Evolutionary conservation across 2,113 vertebrate genomes (phyloP).

Genomic region (Polyodon spathula): DNA sequence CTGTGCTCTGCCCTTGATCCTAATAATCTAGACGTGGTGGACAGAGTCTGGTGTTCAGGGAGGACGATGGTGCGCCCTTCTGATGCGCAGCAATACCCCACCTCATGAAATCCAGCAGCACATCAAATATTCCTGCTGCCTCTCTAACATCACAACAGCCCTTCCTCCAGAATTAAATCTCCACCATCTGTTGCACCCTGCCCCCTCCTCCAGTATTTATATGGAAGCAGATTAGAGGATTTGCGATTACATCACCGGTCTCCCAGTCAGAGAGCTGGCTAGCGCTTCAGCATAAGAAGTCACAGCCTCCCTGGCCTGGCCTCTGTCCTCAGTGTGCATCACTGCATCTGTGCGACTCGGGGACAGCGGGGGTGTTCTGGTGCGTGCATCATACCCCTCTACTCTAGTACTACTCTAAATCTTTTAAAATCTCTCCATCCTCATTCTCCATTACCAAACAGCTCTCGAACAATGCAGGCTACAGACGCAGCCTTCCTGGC

Average conservation of each 20-base stretch:
- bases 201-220: conserved; percentile 47
- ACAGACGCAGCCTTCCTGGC: too few relatives aligned
- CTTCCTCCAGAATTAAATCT: conserved; percentile 11
- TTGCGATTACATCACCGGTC: conserved; percentile 50
- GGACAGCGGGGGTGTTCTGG: background rate
- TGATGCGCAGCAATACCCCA: background rate
- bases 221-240: conserved; percentile 66
- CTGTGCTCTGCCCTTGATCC: too few relatives aligned
- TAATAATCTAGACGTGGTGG: too few relatives aligned
- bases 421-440: too few relatives aligned
- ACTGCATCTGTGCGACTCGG: too few relatives aligned
- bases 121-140: too few relatives aligned
- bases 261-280: conserved; percentile 7
- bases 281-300: background rate
- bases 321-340: too few relatives aligned
- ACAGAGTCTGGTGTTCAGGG: too few relatives aligned
- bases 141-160: background rate
- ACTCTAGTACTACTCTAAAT: too few relatives aligned
- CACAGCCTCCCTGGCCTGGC: background rate
- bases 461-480: too few relatives aligned
- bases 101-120: background rate
- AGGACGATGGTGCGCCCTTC: too few relatives aligned
- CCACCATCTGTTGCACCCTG: conserved; percentile 11
- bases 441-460: too few relatives aligned
- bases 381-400: background rate